A percentile compares a stretch with the other conserved stretches of the same genome.
Evolutionary conservation across 1,140 invertebrate species (phyloP).

Genomic region (Nasonia giraulti): DNA sequence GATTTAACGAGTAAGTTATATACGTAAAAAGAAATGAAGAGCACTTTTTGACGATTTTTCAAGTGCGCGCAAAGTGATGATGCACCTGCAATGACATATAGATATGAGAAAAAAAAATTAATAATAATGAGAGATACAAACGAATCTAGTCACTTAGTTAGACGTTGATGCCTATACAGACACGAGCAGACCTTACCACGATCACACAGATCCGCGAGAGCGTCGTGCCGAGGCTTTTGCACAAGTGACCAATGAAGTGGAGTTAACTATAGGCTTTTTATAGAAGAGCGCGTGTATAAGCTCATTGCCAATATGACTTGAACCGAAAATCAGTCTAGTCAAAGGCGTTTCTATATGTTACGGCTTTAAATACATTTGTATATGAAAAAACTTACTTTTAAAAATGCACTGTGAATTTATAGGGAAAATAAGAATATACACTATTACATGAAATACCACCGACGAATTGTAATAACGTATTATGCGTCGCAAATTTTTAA

Average conservation of each 20-base stretch:
- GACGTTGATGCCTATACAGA: conserved; percentile 8
- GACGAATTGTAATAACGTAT: not conserved
- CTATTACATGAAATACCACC: conserved; percentile 18
- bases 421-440: not conserved
- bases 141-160: conserved; percentile 42
- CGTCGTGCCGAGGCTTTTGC: conserved; percentile 15
- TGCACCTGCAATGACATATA: not conserved
- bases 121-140: not conserved
- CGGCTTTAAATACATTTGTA: conserved; percentile 41
- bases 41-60: conserved; percentile 37
- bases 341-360: conserved; percentile 23
- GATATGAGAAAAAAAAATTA: not conserved
- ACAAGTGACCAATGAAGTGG: conserved; percentile 39
- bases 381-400: conserved; percentile 35
- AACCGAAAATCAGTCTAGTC: conserved; percentile 37
- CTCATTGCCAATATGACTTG: conserved; percentile 29
- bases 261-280: conserved; percentile 49
- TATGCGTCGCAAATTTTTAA: not conserved
- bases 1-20: conserved; percentile 9
- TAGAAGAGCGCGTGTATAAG: conserved; percentile 24
- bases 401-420: conserved; percentile 42
- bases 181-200: conserved; percentile 23
- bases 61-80: conserved; percentile 36
- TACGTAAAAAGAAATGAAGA: not conserved
- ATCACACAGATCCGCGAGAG: conserved; percentile 26